A percentile compares a stretch with the other conserved stretches of the same genome.
Evolutionary conservation across 30 jellyfish, hydroid and myxozoan species (phyloP).

Genomic region (Mastigias papua): DNA sequence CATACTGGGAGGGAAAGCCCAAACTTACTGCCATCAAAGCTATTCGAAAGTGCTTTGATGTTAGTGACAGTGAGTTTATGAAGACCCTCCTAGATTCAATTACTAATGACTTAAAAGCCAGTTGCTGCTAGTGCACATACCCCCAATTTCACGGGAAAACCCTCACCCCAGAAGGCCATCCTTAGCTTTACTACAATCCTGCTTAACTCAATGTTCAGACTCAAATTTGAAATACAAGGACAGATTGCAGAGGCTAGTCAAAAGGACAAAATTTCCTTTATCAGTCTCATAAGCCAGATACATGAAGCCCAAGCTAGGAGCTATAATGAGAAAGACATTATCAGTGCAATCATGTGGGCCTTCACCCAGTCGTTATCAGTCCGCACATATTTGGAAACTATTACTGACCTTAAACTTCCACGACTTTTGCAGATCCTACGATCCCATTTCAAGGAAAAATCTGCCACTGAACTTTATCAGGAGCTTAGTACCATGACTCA

Average conservation of each 20-base stretch:
- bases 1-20: conserved; percentile 30
- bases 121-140: background rate
- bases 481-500: conserved; percentile 52
- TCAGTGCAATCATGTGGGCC: conserved; percentile 47
- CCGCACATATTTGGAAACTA: conserved; percentile 53
- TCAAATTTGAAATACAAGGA: conserved; percentile 51
- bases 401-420: conserved; percentile 30
- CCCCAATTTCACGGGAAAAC: background rate
- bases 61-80: conserved; percentile 19
- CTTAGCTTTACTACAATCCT: background rate
- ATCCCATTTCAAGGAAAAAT: conserved; percentile 65
- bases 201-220: conserved; percentile 26
- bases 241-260: conserved; percentile 62
- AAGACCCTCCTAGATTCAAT: conserved; percentile 28
- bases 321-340: conserved; percentile 27
- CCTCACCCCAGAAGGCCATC: conserved; percentile 1
- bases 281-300: conserved; percentile 43
- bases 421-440: conserved; percentile 45
- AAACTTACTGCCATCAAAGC: conserved; percentile 49
- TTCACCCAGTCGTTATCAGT: conserved; percentile 52
- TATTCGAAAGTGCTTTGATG: conserved; percentile 41
- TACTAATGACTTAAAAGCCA: background rate
- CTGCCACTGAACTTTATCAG: conserved; percentile 56
- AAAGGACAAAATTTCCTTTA: conserved; percentile 36
- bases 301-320: conserved; percentile 51